Evolutionary conservation across 2,888 invertebrate species (phyloP).

Genomic region (Dryadula phaetusa): DNA sequence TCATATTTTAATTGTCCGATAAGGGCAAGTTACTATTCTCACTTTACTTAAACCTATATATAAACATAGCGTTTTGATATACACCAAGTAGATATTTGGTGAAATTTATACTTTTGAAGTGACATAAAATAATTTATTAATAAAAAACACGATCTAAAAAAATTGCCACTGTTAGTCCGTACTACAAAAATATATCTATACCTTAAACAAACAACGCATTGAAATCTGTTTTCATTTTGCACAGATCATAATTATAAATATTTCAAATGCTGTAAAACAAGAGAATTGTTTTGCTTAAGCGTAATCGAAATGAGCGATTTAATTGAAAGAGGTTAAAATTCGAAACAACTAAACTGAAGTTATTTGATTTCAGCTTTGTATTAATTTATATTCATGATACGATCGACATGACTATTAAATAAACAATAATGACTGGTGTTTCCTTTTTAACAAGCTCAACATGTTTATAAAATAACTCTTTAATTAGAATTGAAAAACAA

Average conservation of each 20-base stretch:
- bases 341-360: slow-evolving; percentile 13
- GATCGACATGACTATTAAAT: slow-evolving; percentile 19
- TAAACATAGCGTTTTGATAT: no score
- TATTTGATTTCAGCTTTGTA: slow-evolving; percentile 12
- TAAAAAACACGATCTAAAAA: no score
- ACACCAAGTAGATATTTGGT: no score
- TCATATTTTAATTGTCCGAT: no score
- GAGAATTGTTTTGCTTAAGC: neutral
- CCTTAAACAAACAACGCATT: neutral
- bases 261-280: neutral
- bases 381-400: slow-evolving; percentile 15
- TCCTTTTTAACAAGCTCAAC: slow-evolving; percentile 1
- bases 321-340: slow-evolving; percentile 13
- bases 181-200: neutral
- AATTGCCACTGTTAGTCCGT: no score
- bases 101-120: no score
- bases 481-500: slow-evolving; percentile 4
- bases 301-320: slow-evolving; percentile 8
- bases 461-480: neutral
- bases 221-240: neutral
- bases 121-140: no score
- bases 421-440: slow-evolving; percentile 2
- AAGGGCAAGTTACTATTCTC: no score
- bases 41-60: no score
- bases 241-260: neutral